phyloP scores from a whole-genome alignment of 1,140 invertebrate genomes.

The Helicoverpa zea region DNA sequence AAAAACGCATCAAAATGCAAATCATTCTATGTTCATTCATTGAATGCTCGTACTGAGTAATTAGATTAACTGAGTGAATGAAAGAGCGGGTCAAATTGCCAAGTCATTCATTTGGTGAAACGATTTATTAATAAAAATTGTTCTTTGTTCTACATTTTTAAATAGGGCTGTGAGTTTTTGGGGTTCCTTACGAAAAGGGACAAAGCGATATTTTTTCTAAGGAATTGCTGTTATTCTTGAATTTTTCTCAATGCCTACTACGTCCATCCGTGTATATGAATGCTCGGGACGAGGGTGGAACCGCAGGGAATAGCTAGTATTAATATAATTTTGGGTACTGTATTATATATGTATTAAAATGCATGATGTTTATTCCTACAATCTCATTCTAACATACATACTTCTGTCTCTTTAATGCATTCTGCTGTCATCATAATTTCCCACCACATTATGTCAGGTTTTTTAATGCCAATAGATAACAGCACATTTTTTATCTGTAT shows the following conservation, averaged over 20 bases:
- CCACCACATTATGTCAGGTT: neutral
- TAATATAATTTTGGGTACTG: too few species aligned
- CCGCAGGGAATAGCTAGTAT: too few species aligned
- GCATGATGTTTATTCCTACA: too few species aligned
- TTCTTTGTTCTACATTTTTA: constrained; percentile 38
- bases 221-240: neutral
- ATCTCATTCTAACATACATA: neutral
- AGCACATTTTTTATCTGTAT: constrained; percentile 24
- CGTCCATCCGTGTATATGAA: too few species aligned
- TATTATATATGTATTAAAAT: too few species aligned
- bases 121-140: constrained; percentile 59
- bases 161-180: neutral
- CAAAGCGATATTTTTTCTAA: neutral
- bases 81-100: constrained; percentile 48
- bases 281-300: too few species aligned
- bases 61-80: constrained; percentile 64
- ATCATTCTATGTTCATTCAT: constrained; percentile 62
- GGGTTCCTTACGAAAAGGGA: neutral
- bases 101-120: constrained; percentile 59
- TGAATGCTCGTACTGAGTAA: constrained; percentile 56
- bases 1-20: constrained; percentile 55
- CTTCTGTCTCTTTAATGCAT: neutral
- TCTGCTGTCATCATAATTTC: constrained; percentile 28
- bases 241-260: neutral
- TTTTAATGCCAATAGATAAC: constrained; percentile 42